Percentiles rank a stretch among this genome's conserved stretches.
Evolutionary conservation across 2,113 vertebrate species (phyloP).

Genomic region (Ictalurus punctatus): DNA sequence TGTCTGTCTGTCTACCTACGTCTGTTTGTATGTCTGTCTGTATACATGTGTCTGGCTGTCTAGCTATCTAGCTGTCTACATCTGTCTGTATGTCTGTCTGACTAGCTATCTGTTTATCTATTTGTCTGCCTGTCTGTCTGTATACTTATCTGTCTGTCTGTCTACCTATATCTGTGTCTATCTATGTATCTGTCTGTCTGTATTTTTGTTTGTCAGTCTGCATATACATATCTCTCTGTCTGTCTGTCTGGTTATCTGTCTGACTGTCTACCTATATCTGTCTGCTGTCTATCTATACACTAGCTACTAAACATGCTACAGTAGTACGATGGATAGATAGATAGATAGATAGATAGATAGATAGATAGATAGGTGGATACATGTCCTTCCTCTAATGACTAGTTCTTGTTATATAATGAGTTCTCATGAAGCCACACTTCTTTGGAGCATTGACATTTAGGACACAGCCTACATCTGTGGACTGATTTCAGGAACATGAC

Average conservation of each 20-base stretch:
- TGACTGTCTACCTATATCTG: not conserved
- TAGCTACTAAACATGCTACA: not conserved
- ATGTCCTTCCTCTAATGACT: not conserved
- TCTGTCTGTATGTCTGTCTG: not conserved
- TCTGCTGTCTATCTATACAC: not conserved
- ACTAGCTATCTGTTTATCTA: not conserved
- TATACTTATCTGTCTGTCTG: not conserved
- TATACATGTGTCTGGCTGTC: not conserved
- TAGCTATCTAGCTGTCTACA: not conserved
- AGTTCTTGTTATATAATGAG: not conserved
- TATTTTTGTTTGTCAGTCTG: not conserved
- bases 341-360: not conserved
- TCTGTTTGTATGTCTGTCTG: not conserved
- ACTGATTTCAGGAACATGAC: not conserved
- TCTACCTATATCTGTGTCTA: not conserved
- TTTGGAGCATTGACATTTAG: not conserved
- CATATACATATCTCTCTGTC: not conserved
- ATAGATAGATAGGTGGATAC: not conserved
- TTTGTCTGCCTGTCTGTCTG: not conserved
- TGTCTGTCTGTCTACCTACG: not conserved
- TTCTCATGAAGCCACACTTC: not conserved
- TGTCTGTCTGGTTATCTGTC: not conserved
- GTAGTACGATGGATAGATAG: no score
- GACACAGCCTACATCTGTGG: not conserved
- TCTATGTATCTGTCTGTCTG: not conserved